Conservation (phyloP, 2,797 vertebrate genomes). For the Echiichthys vipera region DNA sequence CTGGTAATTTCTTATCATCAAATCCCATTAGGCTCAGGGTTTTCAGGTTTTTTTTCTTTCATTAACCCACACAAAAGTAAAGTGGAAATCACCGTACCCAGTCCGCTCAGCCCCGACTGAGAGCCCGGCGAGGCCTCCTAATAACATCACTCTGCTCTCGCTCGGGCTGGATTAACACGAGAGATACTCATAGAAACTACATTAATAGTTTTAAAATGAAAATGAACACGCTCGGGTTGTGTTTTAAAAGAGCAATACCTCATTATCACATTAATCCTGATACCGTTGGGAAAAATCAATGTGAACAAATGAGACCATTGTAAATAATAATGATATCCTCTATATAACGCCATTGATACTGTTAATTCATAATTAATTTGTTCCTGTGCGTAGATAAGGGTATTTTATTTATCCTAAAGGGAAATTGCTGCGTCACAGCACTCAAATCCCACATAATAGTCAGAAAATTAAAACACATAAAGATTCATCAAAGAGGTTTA, state of each 20-base stretch:
- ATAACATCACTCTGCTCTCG: constrained; percentile 44
- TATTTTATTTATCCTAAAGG: background rate
- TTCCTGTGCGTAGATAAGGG: background rate
- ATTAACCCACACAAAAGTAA: constrained; percentile 85
- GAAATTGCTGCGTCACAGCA: background rate
- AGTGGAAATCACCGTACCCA: constrained; percentile 79
- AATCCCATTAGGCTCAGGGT: constrained; percentile 86
- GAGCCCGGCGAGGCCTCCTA: constrained; percentile 39
- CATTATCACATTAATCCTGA: constrained; percentile 24
- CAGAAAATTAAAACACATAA: background rate
- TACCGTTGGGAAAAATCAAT: background rate
- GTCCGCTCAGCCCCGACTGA: constrained; percentile 61
- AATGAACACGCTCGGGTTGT: constrained; percentile 22
- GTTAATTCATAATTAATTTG: constrained; percentile 12
- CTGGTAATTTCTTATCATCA: constrained; percentile 90
- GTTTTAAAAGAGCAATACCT: constrained; percentile 10
- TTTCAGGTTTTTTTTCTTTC: constrained; percentile 57
- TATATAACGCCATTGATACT: constrained; percentile 21
- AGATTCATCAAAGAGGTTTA: background rate
- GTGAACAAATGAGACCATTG: background rate
- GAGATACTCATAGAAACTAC: constrained; percentile 29
- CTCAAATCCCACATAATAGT: background rate
- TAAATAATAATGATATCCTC: constrained; percentile 2
- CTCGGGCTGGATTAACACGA: constrained; percentile 29
- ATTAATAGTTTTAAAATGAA: constrained; percentile 14